phyloP scores from a whole-genome alignment of 1,140 invertebrate genomes.

The Dreissena rostriformis region DNA sequence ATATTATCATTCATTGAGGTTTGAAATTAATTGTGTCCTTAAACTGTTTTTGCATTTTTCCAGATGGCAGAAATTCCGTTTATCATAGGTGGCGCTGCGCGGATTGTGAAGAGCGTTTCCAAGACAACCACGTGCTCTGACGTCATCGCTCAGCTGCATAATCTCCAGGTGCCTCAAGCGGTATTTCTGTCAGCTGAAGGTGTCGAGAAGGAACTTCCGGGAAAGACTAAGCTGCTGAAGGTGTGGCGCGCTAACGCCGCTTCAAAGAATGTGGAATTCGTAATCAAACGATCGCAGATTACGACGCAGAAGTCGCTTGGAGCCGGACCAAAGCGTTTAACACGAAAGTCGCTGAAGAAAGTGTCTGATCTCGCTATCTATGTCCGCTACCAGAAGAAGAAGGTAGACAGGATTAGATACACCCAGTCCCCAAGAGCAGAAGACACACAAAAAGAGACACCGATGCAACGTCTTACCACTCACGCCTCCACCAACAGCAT shows the following conservation, averaged over 20 bases:
- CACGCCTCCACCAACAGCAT: constrained; percentile 43
- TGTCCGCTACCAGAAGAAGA: constrained; percentile 41
- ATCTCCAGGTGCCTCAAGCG: constrained; percentile 18
- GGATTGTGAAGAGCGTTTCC: constrained; percentile 35
- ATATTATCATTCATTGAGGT: too few relatives aligned
- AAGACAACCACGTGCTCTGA: constrained; percentile 53
- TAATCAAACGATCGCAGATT: constrained; percentile 13
- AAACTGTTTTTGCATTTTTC: background rate
- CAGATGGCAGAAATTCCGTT: constrained; percentile 50
- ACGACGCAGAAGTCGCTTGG: background rate
- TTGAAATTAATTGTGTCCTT: too few relatives aligned
- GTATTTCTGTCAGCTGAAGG: constrained; percentile 45
- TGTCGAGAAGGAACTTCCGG: constrained; percentile 35
- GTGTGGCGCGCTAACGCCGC: constrained; percentile 30
- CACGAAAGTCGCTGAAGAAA: constrained; percentile 36
- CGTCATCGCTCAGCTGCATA: constrained; percentile 46
- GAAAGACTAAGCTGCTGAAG: constrained; percentile 46
- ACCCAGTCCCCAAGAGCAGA: background rate
- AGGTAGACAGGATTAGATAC: constrained; percentile 6
- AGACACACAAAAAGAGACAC: background rate
- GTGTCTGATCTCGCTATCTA: constrained; percentile 52
- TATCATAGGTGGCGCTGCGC: constrained; percentile 15
- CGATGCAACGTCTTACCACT: constrained; percentile 20
- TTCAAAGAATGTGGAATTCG: constrained; percentile 35
- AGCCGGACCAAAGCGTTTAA: constrained; percentile 11